Percentiles rank a stretch among this genome's conserved stretches.
Conservation (phyloP, 2,113 vertebrate genomes). For the Phyllopteryx taeniolatus region DNA sequence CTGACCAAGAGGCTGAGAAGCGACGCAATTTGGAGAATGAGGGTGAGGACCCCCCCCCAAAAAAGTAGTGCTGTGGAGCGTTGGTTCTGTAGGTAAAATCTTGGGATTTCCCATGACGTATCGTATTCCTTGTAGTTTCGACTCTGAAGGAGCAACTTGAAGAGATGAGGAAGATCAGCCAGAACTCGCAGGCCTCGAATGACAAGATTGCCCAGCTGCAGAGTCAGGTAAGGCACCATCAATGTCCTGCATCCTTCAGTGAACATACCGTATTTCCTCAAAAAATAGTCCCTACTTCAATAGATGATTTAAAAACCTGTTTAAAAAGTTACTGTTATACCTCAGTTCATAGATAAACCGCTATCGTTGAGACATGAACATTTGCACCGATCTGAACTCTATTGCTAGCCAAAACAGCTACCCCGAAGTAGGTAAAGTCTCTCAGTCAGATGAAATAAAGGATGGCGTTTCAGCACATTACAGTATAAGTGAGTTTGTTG, state of each 20-base stretch:
- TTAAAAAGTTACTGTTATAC: not conserved
- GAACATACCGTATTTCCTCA: no score
- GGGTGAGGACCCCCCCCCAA: constrained; percentile 69
- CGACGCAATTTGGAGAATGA: constrained; percentile 94
- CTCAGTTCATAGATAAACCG: not conserved
- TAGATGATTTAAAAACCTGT: no score
- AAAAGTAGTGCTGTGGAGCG: not conserved
- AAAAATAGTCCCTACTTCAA: no score
- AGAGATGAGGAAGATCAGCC: constrained; percentile 89
- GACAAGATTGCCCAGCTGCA: constrained; percentile 92
- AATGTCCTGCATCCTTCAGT: not conserved
- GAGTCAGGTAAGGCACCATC: constrained; percentile 81
- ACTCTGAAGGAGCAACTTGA: constrained; percentile 97
- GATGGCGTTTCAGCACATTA: no score
- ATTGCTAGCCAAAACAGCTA: no score
- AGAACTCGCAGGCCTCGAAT: constrained; percentile 90
- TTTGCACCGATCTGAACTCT: no score
- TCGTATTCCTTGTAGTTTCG: constrained; percentile 75
- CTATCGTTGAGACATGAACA: not conserved
- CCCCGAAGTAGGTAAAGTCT: no score
- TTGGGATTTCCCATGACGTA: not conserved
- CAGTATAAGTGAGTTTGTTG: no score
- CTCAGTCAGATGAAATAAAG: no score
- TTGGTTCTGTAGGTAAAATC: not conserved
- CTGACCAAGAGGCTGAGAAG: constrained; percentile 93